phyloP scores from a whole-genome alignment of 1,140 invertebrate species.

The Lepidurus packardi region DNA sequence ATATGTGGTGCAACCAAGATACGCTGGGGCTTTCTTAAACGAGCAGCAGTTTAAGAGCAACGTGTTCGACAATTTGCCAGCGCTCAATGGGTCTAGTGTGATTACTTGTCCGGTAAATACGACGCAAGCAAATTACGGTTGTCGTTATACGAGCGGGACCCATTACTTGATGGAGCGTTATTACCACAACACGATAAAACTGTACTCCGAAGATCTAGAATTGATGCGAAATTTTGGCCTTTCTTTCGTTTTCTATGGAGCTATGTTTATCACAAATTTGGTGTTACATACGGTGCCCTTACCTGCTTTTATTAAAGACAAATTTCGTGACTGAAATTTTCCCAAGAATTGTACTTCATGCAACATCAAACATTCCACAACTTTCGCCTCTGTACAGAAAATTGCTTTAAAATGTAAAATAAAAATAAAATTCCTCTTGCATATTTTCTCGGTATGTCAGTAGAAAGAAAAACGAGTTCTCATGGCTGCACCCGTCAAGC shows the following conservation, averaged over 20 bases:
- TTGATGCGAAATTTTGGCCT: constrained; percentile 70
- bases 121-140: constrained; percentile 43
- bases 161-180: constrained; percentile 62
- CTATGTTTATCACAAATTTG: constrained; percentile 72
- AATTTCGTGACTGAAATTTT: constrained; percentile 68
- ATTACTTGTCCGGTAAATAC: constrained; percentile 30
- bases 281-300: constrained; percentile 77
- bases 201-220: constrained; percentile 50
- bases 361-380: neutral
- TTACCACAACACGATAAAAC: constrained; percentile 48
- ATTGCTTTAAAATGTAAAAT: neutral
- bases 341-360: neutral
- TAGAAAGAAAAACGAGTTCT: too few species aligned
- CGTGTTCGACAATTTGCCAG: constrained; percentile 37
- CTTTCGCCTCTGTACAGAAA: neutral
- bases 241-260: constrained; percentile 74
- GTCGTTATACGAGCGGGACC: constrained; percentile 64
- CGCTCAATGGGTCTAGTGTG: constrained; percentile 37
- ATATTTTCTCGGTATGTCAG: too few species aligned
- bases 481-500: too few species aligned
- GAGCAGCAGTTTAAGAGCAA: constrained; percentile 56
- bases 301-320: constrained; percentile 76
- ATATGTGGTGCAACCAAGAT: constrained; percentile 67
- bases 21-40: constrained; percentile 64
- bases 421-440: too few species aligned